Conservation (phyloP, 92 coral and sea anemone species). For the Heteractis magnifica region DNA sequence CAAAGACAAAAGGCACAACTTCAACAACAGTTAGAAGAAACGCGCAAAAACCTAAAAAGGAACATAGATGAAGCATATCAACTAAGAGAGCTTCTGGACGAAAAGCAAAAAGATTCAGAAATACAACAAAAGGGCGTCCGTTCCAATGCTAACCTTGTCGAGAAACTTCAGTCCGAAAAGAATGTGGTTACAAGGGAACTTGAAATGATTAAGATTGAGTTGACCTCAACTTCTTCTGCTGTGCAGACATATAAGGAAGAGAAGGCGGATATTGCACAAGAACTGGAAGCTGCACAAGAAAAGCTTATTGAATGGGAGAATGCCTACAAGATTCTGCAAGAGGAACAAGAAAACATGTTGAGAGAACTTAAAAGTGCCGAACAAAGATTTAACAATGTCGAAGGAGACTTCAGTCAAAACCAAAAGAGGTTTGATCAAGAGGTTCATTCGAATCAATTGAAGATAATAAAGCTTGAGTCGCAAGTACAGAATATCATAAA, state of each 20-base stretch:
- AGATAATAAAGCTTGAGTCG: conserved; percentile 76
- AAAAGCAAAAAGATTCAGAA: conserved; percentile 52
- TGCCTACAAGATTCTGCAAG: conserved; percentile 64
- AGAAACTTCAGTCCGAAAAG: conserved; percentile 72
- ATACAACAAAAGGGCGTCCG: conserved; percentile 54
- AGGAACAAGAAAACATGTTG: conserved; percentile 69
- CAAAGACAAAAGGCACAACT: conserved; percentile 62
- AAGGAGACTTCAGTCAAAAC: conserved; percentile 58
- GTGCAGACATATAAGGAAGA: conserved; percentile 71
- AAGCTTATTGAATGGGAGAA: conserved; percentile 74
- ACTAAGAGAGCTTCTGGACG: conserved; percentile 59
- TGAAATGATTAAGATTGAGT: conserved; percentile 58
- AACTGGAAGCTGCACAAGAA: conserved; percentile 55
- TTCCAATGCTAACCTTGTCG: conserved; percentile 63
- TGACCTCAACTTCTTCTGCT: conserved; percentile 48
- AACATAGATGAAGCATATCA: conserved; percentile 61
- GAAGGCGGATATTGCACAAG: conserved; percentile 61
- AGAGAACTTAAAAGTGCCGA: conserved; percentile 61
- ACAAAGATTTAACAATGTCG: conserved; percentile 53
- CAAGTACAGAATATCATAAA: conserved; percentile 80
- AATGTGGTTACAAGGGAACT: conserved; percentile 61
- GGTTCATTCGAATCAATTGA: conserved; percentile 63
- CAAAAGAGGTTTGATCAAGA: conserved; percentile 73
- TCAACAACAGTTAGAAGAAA: conserved; percentile 74
- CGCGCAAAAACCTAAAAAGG: conserved; percentile 54